Evolutionary conservation across 2,888 invertebrate genomes (phyloP).

Genomic region (Thymelicus acteon): DNA sequence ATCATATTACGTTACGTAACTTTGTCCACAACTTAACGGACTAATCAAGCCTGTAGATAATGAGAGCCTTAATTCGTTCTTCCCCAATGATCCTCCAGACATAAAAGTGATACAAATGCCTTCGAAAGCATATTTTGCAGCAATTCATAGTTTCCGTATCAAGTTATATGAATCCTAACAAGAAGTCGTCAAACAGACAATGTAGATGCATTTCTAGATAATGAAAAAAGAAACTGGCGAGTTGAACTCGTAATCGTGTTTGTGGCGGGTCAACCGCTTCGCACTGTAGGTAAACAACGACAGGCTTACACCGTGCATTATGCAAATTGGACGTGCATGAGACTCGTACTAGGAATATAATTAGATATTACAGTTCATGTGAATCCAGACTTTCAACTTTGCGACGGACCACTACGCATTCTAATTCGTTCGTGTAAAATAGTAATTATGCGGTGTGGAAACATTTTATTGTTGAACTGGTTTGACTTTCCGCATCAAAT

Average conservation of each 20-base stretch:
- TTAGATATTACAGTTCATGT: slow-evolving; percentile 32
- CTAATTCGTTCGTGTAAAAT: slow-evolving; percentile 12
- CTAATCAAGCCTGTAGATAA: too few species aligned
- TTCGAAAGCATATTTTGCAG: slow-evolving; percentile 2
- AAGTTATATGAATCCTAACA: slow-evolving; percentile 17
- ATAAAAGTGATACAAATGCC: background rate
- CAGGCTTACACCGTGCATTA: slow-evolving; percentile 36
- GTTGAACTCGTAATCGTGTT: slow-evolving; percentile 34
- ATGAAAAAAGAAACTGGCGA: slow-evolving; percentile 34
- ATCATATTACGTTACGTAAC: too few species aligned
- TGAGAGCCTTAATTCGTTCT: too few species aligned
- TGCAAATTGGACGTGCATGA: slow-evolving; percentile 37
- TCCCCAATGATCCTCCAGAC: too few species aligned
- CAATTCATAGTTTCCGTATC: slow-evolving; percentile 3
- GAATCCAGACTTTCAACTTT: slow-evolving; percentile 33
- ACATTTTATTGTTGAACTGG: background rate
- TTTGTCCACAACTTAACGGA: too few species aligned
- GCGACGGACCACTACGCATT: slow-evolving; percentile 18
- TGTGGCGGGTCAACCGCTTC: slow-evolving; percentile 32
- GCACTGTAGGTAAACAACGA: slow-evolving; percentile 31
- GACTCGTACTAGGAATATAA: slow-evolving; percentile 28
- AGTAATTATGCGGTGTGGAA: background rate
- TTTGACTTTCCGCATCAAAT: too few species aligned
- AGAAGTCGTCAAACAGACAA: slow-evolving; percentile 25
- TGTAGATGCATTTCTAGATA: slow-evolving; percentile 27